Evolutionary conservation across 2,888 invertebrate genomes (phyloP).

Genomic region (Netelia melanura): DNA sequence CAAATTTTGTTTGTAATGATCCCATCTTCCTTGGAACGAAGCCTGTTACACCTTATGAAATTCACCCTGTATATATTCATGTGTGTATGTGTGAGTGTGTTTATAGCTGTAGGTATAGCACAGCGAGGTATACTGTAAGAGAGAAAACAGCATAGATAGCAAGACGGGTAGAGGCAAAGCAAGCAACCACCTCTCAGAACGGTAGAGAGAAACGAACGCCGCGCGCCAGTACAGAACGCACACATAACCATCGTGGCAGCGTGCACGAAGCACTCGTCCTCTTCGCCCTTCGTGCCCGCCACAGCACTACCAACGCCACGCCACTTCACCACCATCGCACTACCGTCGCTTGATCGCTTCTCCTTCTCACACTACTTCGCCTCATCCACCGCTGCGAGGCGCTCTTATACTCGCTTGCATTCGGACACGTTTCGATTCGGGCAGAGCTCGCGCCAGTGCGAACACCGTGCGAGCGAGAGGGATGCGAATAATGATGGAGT

Average conservation of each 20-base stretch:
- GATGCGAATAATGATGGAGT: neutral
- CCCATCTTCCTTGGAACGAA: too few species aligned
- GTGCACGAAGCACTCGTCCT: neutral
- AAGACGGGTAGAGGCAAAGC: conserved; percentile 12
- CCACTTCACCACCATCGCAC: conserved; percentile 26
- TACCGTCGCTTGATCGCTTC: neutral
- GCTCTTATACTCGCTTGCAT: conserved; percentile 34
- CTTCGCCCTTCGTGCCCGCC: neutral
- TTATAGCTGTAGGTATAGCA: neutral
- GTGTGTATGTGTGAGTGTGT: conserved; percentile 1
- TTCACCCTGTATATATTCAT: too few species aligned
- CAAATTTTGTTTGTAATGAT: too few species aligned
- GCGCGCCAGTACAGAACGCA: conserved; percentile 18
- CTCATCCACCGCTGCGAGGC: conserved; percentile 14
- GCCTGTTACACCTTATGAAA: too few species aligned
- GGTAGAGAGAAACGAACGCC: conserved; percentile 17
- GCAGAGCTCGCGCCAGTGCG: conserved; percentile 33
- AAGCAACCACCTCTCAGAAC: conserved; percentile 50
- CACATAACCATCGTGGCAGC: too few species aligned
- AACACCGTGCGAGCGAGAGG: conserved; percentile 20
- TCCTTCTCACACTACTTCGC: neutral
- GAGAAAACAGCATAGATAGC: neutral
- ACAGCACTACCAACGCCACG: conserved; percentile 29
- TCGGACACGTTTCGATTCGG: conserved; percentile 65
- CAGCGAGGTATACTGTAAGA: neutral